These are phyloP conservation scores for Phrynocephalus vlangalii DNA, from an alignment of 2,797 vertebrate species.

Conservation along the genomic window DNA sequence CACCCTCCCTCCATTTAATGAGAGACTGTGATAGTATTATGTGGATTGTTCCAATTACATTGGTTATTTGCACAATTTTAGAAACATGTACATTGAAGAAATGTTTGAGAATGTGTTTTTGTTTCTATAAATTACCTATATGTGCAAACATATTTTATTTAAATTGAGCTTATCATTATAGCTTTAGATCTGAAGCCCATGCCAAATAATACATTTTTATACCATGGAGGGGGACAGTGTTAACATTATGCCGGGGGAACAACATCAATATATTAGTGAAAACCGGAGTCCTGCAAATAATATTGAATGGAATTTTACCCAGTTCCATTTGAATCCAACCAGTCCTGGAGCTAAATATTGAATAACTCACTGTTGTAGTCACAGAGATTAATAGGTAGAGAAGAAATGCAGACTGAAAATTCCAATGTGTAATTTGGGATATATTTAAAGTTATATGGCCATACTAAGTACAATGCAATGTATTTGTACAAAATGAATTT, in stretches of 20 bases:
- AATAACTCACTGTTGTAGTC: background rate
- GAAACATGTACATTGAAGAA: slow-evolving; percentile 10
- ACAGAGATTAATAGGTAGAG: background rate
- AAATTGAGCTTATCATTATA: slow-evolving; percentile 15
- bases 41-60: slow-evolving; percentile 48
- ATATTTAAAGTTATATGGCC: background rate
- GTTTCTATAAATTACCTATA: slow-evolving; percentile 12
- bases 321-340: background rate
- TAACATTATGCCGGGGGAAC: background rate
- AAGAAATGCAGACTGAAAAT: background rate
- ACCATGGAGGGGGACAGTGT: background rate
- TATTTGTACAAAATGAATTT: too few species aligned
- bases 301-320: background rate
- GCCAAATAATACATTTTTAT: background rate
- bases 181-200: slow-evolving; percentile 6
- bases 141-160: slow-evolving; percentile 27
- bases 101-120: slow-evolving; percentile 29
- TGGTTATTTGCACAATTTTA: slow-evolving; percentile 53
- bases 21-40: slow-evolving; percentile 46
- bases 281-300: background rate
- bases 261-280: background rate
- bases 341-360: background rate
- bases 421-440: background rate
- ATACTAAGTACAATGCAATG: too few species aligned
- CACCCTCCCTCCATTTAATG: slow-evolving; percentile 59